Evolutionary conservation across 2,888 invertebrate genomes (phyloP).

Genomic region (Philaethria dido): DNA sequence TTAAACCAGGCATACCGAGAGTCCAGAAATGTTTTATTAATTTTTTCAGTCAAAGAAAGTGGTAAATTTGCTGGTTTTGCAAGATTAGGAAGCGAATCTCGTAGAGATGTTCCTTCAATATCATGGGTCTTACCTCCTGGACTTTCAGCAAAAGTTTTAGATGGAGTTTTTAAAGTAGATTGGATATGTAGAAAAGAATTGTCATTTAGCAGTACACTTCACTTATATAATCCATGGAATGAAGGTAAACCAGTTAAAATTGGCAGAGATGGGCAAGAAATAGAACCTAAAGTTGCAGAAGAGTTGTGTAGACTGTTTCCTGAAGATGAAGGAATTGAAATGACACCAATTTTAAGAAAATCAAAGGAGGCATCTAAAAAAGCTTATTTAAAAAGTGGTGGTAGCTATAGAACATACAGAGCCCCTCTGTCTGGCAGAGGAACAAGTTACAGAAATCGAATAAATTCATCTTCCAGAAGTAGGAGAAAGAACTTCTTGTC

Average conservation of each 20-base stretch:
- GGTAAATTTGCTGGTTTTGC: slow-evolving; percentile 98
- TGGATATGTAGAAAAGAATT: slow-evolving; percentile 98
- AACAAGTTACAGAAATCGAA: slow-evolving; percentile 78
- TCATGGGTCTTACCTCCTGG: slow-evolving; percentile 98
- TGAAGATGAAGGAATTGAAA: slow-evolving; percentile 95
- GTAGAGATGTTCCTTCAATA: slow-evolving; percentile 94
- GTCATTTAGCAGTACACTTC: slow-evolving; percentile 95
- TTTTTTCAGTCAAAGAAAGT: slow-evolving; percentile 99
- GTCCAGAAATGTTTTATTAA: slow-evolving; percentile 95
- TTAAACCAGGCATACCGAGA: slow-evolving; percentile 97
- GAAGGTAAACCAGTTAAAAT: slow-evolving; percentile 99
- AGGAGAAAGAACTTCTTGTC: slow-evolving; percentile 86
- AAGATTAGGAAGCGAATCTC: slow-evolving; percentile 93
- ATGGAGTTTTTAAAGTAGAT: slow-evolving; percentile 98
- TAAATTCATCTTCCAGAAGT: slow-evolving; percentile 75
- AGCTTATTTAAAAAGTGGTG: slow-evolving; percentile 79
- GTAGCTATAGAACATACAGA: slow-evolving; percentile 79
- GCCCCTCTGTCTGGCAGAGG: slow-evolving; percentile 74
- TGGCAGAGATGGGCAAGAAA: slow-evolving; percentile 99
- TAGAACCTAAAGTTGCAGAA: slow-evolving; percentile 97
- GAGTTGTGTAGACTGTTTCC: slow-evolving; percentile 97
- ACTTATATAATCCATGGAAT: slow-evolving; percentile 98
- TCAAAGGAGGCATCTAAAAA: slow-evolving; percentile 92
- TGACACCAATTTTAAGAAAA: slow-evolving; percentile 93
- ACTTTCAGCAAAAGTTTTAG: slow-evolving; percentile 94